Conservation (phyloP, 2,888 invertebrate species). For the Callosobruchus maculatus region DNA sequence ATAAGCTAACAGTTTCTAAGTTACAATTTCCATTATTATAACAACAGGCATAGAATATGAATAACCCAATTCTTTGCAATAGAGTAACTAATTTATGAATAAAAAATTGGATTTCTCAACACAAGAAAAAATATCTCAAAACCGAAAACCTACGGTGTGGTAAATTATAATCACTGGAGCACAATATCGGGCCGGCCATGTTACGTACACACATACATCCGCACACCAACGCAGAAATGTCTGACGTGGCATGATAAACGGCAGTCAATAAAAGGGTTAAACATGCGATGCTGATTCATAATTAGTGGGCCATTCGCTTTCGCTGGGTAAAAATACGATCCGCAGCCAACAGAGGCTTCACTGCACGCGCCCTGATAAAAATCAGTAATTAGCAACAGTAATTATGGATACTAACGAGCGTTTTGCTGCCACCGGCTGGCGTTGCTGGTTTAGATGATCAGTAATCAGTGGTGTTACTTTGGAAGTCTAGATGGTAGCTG, state of each 20-base stretch:
- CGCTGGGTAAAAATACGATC: conserved; percentile 39
- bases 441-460: conserved; percentile 7
- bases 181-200: not conserved
- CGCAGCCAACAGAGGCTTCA: conserved; percentile 32
- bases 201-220: not conserved
- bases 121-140: too few species aligned
- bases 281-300: conserved; percentile 47
- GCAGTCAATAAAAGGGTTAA: conserved; percentile 47
- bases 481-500: not conserved
- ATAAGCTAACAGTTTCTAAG: too few species aligned
- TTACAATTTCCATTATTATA: too few species aligned
- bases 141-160: too few species aligned
- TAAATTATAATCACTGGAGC: too few species aligned
- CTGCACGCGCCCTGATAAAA: conserved; percentile 50
- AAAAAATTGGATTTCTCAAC: too few species aligned
- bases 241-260: conserved; percentile 43
- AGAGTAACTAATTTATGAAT: too few species aligned
- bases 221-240: conserved; percentile 22
- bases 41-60: too few species aligned
- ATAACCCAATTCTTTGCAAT: too few species aligned
- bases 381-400: conserved; percentile 52
- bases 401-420: conserved; percentile 51
- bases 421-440: conserved; percentile 32
- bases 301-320: conserved; percentile 37
- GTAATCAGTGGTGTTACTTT: conserved; percentile 9